Percentiles rank a stretch among this genome's conserved stretches.
phyloP scores from a whole-genome alignment of 2,888 invertebrate species.

The Rhogogaster chlorosoma region DNA sequence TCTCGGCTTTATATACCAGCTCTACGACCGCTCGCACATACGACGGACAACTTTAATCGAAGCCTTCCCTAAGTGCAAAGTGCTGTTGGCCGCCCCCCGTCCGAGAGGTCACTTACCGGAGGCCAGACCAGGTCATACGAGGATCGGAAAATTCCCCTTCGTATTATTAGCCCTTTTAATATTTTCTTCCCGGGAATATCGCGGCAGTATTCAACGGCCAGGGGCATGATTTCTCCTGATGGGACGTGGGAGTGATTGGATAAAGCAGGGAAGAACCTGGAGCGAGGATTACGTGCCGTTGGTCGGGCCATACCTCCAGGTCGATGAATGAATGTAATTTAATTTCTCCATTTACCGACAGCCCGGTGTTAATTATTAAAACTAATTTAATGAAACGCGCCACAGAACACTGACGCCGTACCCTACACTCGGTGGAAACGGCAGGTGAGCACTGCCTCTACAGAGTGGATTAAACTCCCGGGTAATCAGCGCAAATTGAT shows the following conservation, averaged over 20 bases:
- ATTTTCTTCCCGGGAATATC: neutral
- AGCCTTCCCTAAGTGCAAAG: constrained; percentile 71
- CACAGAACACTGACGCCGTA: constrained; percentile 36
- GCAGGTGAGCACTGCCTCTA: constrained; percentile 69
- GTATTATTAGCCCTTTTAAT: neutral
- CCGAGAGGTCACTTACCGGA: constrained; percentile 65
- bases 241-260: neutral
- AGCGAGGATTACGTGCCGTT: neutral
- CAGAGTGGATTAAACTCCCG: constrained; percentile 73
- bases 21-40: constrained; percentile 52
- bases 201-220: neutral
- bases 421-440: constrained; percentile 55
- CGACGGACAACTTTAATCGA: constrained; percentile 69
- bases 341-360: constrained; percentile 68
- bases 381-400: constrained; percentile 70
- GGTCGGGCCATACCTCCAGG: constrained; percentile 52
- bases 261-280: neutral
- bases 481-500: constrained; percentile 74
- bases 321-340: constrained; percentile 65
- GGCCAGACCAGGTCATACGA: neutral
- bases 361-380: constrained; percentile 70
- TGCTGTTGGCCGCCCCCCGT: constrained; percentile 68
- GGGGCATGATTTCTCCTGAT: neutral
- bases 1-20: neutral
- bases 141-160: neutral